A percentile compares a stretch with the other conserved stretches of the same genome.
These are phyloP conservation scores for Illadopsis cleaveri DNA, from an alignment of 2,113 vertebrate species.

Conservation along the genomic window DNA sequence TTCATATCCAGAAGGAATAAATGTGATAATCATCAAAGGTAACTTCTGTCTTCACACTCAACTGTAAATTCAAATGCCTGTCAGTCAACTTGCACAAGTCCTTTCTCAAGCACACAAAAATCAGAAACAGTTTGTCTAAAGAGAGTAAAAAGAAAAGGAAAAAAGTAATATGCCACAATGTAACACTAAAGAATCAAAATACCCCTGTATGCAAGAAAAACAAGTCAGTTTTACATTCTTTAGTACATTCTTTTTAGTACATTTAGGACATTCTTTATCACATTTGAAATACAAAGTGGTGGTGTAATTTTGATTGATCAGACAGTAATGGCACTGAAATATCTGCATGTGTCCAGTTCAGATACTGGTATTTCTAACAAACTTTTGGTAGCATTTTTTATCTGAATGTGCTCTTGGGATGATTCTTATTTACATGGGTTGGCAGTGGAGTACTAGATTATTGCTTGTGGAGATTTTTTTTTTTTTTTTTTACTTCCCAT, in stretches of 20 bases:
- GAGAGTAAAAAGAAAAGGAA: not conserved
- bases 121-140: not conserved
- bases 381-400: not conserved
- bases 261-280: not conserved
- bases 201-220: not conserved
- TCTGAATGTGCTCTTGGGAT: not conserved
- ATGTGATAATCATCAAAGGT: conserved; percentile 28
- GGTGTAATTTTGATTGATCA: not conserved
- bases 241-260: not conserved
- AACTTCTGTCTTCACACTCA: not conserved
- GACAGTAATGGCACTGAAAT: not conserved
- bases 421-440: not conserved
- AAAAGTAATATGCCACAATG: not conserved
- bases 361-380: not conserved
- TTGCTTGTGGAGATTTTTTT: not conserved
- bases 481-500: not conserved
- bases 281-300: not conserved
- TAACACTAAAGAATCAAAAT: not conserved
- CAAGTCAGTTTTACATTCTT: not conserved
- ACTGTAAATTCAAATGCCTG: not conserved
- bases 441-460: not conserved
- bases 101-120: not conserved
- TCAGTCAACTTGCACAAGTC: not conserved
- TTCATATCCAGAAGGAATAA: conserved; percentile 19
- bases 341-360: not conserved